Conservation (phyloP, 2,888 invertebrate genomes). For the Pyrochroa serraticornis region DNA sequence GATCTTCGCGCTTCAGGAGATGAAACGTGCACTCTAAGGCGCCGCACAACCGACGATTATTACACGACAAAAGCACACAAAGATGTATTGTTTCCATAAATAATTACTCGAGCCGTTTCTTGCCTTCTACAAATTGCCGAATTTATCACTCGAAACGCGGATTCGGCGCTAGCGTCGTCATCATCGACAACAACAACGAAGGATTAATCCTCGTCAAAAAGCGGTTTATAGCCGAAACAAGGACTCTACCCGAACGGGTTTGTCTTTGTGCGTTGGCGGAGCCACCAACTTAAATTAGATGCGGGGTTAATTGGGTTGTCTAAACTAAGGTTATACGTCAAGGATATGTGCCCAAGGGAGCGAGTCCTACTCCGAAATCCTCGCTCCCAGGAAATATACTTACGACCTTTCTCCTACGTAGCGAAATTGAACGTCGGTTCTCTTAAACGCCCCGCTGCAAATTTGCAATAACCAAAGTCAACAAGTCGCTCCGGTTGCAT, state of each 20-base stretch:
- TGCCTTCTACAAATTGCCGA: conserved; percentile 16
- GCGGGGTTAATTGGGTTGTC: conserved; percentile 22
- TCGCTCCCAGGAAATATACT: no score
- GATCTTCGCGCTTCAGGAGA: neutral
- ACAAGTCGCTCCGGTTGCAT: conserved; percentile 7
- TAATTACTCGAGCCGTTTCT: conserved; percentile 18
- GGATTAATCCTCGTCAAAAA: no score
- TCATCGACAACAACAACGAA: no score
- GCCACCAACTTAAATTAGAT: conserved; percentile 7
- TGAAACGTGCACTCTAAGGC: conserved; percentile 19
- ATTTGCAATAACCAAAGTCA: conserved; percentile 4
- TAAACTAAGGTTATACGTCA: conserved; percentile 22
- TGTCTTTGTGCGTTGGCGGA: neutral
- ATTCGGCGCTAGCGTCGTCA: neutral
- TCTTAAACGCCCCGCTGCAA: neutral
- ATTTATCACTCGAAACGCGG: conserved; percentile 10
- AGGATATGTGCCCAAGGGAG: conserved; percentile 20
- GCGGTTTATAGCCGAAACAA: no score
- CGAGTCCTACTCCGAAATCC: neutral
- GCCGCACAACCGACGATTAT: conserved; percentile 15
- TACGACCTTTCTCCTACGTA: no score
- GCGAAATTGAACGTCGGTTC: no score
- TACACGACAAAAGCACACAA: conserved; percentile 28
- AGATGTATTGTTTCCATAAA: conserved; percentile 24
- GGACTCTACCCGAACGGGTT: no score